phyloP scores from a whole-genome alignment of 2,888 invertebrate species.

The Meliscaeva auricollis region DNA sequence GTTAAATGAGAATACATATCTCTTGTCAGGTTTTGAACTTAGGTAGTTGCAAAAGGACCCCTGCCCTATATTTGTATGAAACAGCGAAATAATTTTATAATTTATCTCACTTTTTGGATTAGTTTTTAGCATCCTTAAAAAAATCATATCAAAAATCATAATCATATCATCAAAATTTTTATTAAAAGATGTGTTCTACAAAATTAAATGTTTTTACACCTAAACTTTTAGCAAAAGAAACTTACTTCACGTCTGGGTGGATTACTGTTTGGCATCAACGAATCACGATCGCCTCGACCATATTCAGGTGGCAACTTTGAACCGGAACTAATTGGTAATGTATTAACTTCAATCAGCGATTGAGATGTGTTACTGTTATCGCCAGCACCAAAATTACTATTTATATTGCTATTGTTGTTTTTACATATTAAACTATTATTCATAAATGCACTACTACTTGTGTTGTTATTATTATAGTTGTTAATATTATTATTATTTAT shows the following conservation, averaged over 20 bases:
- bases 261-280: constrained; percentile 83
- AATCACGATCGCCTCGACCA: constrained; percentile 83
- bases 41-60: too few species aligned
- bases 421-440: constrained; percentile 77
- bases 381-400: constrained; percentile 76
- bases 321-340: constrained; percentile 18
- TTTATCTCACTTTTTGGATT: too few species aligned
- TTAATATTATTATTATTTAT: constrained; percentile 77
- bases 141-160: too few species aligned
- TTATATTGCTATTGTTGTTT: constrained; percentile 78
- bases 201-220: too few species aligned
- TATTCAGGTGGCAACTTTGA: constrained; percentile 27
- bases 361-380: constrained; percentile 59
- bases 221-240: neutral
- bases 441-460: constrained; percentile 75
- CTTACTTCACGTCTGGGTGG: constrained; percentile 84
- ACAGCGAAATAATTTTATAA: too few species aligned
- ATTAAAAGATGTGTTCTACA: too few species aligned
- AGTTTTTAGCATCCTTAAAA: too few species aligned
- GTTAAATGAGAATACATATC: too few species aligned
- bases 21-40: too few species aligned
- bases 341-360: constrained; percentile 40
- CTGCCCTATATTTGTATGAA: too few species aligned
- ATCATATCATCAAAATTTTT: too few species aligned
- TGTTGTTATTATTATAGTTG: constrained; percentile 78